phyloP scores from a whole-genome alignment of 2,797 vertebrate genomes.

The Oreochromis grahami region DNA sequence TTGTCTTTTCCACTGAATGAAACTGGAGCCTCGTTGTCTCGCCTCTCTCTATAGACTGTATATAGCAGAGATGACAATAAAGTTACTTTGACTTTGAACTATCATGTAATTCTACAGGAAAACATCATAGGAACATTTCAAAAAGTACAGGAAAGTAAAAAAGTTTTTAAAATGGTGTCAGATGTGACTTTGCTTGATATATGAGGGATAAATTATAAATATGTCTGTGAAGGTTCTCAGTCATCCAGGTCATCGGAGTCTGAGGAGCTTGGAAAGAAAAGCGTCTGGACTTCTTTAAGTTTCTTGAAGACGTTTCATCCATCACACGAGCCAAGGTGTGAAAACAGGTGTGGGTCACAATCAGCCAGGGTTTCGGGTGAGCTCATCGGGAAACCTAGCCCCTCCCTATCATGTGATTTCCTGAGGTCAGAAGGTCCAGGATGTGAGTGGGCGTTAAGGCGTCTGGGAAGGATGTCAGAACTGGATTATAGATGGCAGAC shows the following conservation, averaged over 20 bases:
- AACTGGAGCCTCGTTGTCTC: not conserved
- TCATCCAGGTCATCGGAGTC: not conserved
- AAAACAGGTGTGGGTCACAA: fast-evolving
- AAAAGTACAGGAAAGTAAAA: not conserved
- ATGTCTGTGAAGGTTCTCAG: fast-evolving
- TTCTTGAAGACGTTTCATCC: fast-evolving
- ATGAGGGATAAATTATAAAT: not conserved
- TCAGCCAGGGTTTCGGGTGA: fast-evolving
- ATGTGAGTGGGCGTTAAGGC: not conserved
- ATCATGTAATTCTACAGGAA: not conserved
- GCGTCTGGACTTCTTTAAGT: not conserved
- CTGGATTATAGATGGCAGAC: not conserved
- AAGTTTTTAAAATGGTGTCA: not conserved
- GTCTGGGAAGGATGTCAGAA: fast-evolving
- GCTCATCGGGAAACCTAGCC: fast-evolving
- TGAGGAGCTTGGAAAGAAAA: not conserved
- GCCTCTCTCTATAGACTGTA: not conserved
- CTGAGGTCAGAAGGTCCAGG: fast-evolving
- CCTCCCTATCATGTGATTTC: fast-evolving
- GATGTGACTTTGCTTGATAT: not conserved
- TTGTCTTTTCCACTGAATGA: not conserved
- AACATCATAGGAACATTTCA: not conserved
- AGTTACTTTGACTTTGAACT: not conserved
- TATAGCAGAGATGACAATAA: not conserved
- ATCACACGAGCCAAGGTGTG: not conserved